Evolutionary conservation across 2,888 invertebrate genomes (phyloP), one percentile per base, ranked within the genome.

Genomic region (Tetrapedia diversipes): DNA sequence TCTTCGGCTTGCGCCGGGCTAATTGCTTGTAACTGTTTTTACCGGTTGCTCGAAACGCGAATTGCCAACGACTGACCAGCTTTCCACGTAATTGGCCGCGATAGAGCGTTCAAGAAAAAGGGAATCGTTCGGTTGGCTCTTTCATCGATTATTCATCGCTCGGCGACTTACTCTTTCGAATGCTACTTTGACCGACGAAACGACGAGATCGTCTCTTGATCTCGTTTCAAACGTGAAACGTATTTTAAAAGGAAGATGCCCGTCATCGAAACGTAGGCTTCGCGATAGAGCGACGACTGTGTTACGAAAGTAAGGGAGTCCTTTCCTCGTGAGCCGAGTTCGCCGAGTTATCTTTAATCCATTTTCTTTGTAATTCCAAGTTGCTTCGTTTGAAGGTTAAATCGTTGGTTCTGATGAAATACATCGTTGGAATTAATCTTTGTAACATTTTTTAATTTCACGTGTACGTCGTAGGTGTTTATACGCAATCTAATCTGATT

Each of bases 321-420:
- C 45, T 54, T 24, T 11, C 1, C 11, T 22, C 6, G 16, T 7
- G 63, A 56, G 69, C 14, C 11, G 63, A 56, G 69, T n/a, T 29
- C 27, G n/a, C n/a, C n/a, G n/a, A 32, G 11, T 24, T 41, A 67
- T 67, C 67, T 14, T 45, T 24, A 47, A 43, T 29, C 34, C 19
- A 4, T 24, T 34, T 34, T 10, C 16, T 34, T 22, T 37, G 2
- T 6, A 22, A 11, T 14, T 14, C 14, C 19, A 4, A 3, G 14
- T 6, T 47, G 45, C 16, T 37, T 22, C 11, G n/a, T 8, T 3
- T 16, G n/a, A 37, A 37, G 8, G 19, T 27, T 49, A 7, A 10
- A 19, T 19, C 1, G 16, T 7, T 2, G 32, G 14, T 32, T 45
- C 8, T 19, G 16, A 6, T 34, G 24, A 34, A 34, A n/a, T 24